These are phyloP conservation scores for Octonoba sinensis DNA, from an alignment of 2,888 invertebrate genomes.

Conservation along the genomic window DNA sequence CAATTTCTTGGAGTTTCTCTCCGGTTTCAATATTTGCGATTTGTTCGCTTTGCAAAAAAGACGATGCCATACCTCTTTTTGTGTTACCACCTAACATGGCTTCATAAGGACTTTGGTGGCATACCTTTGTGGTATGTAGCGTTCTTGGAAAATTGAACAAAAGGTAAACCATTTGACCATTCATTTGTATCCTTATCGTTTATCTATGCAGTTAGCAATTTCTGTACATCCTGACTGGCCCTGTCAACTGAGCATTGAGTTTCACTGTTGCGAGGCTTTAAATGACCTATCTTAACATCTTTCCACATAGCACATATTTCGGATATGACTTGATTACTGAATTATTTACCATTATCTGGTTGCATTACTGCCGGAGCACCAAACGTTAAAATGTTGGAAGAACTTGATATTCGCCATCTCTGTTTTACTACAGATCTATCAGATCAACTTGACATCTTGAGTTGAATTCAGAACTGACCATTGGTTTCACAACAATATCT, in stretches of 20 bases:
- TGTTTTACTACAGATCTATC: conserved; percentile 10
- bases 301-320: conserved; percentile 22
- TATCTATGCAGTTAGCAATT: conserved; percentile 46
- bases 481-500: conserved; percentile 37
- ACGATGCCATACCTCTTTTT: not conserved
- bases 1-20: too few species aligned
- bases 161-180: too few species aligned
- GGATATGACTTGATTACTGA: conserved; percentile 26
- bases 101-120: conserved; percentile 1
- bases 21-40: too few species aligned
- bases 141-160: conserved; percentile 2
- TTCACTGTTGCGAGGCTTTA: conserved; percentile 41
- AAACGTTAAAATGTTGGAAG: too few species aligned
- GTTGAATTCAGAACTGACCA: conserved; percentile 19
- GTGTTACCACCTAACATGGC: not conserved
- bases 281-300: conserved; percentile 14
- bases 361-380: not conserved
- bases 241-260: conserved; percentile 44
- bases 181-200: conserved; percentile 54
- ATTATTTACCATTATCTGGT: conserved; percentile 17
- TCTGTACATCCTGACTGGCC: conserved; percentile 40
- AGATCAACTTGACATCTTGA: conserved; percentile 10
- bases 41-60: too few species aligned
- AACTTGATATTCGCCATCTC: conserved; percentile 11
- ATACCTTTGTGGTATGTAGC: not conserved